Conservation (phyloP, 1,140 invertebrate species). For the Heliconius nattereri region DNA sequence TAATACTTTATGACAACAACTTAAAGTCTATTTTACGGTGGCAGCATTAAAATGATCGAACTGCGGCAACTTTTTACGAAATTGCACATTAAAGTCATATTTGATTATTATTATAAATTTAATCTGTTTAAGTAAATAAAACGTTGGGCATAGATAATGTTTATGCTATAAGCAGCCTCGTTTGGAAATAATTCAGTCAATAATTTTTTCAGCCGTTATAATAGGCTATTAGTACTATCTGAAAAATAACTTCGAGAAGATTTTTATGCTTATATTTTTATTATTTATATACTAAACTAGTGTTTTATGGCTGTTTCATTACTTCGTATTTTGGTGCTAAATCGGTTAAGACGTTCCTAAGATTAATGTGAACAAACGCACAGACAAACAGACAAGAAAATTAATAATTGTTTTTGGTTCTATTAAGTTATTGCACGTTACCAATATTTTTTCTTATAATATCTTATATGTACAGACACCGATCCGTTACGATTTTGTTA, state of each 20-base stretch:
- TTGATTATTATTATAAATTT: conserved; percentile 44
- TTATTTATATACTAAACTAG: too few relatives aligned
- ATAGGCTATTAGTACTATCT: not conserved
- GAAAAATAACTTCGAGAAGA: not conserved
- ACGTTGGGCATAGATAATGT: not conserved
- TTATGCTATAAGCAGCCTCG: not conserved
- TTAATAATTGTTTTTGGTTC: too few relatives aligned
- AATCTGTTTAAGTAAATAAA: conserved; percentile 27
- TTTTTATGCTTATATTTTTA: too few relatives aligned
- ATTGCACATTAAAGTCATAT: conserved; percentile 48
- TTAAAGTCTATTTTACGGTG: conserved; percentile 18
- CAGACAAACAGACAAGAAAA: too few relatives aligned
- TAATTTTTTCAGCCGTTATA: not conserved
- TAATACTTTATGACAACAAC: not conserved
- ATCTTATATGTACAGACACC: too few relatives aligned
- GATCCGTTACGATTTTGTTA: too few relatives aligned
- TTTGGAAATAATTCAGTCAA: not conserved
- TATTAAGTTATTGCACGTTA: too few relatives aligned
- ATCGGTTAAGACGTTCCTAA: too few relatives aligned
- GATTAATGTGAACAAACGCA: too few relatives aligned
- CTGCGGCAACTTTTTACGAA: conserved; percentile 44
- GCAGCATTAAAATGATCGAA: not conserved
- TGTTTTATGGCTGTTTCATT: too few relatives aligned
- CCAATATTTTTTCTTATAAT: too few relatives aligned
- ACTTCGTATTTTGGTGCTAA: too few relatives aligned